Evolutionary conservation across 1,140 invertebrate genomes (phyloP), one percentile per base, ranked within the genome.

Genomic region (Nasonia giraulti): DNA sequence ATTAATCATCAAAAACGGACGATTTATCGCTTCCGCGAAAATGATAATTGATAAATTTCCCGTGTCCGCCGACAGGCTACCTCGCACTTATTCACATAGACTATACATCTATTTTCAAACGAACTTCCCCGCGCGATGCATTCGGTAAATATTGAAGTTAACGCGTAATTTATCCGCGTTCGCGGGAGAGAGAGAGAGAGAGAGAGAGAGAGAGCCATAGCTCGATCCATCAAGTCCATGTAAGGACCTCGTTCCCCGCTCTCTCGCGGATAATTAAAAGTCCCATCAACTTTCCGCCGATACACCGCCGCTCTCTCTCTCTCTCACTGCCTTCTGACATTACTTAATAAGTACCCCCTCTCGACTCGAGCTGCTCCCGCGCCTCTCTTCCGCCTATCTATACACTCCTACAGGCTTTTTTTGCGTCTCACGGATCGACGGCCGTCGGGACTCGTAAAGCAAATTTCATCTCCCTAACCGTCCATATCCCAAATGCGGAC

Each of bases 311-410:
- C 20, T 62, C 55, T 62, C 55, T 62, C 55, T 62, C 55, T 62
- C 55, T 62, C 55, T 62, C 10, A 11, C 17, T 62, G 0, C 20
- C 55, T 62, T n/a, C 6, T 79, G 75, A 71, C 82, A 78, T 83
- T 83, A 78, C 82, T 78, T 78, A 83, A 83, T 83, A 83, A 83
- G 75, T 40, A 71, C 12, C 23, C 27, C 62, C 71, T 83, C n/a
- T 74, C n/a, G 40, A 37, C 33, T 37, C 33, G 27, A 27, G 11
- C 2, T 0, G 27, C 68, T 11, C 40, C 8, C 7, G 40, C 23
- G 8, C 23, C 12, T 71, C 68, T 71, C 11, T 31, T 71, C 68
- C 27, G 20, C 17, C 68, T 27, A 27, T 11, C 68, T 27, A 14
- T 0, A 27, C 37, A 10, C 62, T 66, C 0, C 31, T 11, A n/a